Evolutionary conservation across 2,888 invertebrate species (phyloP).

Genomic region (Caenorhabditis japonica): DNA sequence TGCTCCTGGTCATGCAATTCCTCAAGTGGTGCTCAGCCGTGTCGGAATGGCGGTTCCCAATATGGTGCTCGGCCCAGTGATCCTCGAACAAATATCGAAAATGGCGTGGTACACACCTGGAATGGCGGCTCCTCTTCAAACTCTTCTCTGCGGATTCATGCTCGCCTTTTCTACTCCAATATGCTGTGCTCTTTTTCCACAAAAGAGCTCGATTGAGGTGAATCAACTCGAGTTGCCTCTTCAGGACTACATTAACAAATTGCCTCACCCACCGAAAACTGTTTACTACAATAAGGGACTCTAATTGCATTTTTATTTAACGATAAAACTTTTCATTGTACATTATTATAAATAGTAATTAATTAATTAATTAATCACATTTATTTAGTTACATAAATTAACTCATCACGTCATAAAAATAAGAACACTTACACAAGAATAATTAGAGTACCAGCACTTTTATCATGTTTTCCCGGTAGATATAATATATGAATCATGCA

Average conservation of each 20-base stretch:
- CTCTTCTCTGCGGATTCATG: slow-evolving; percentile 78
- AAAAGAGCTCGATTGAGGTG: slow-evolving; percentile 82
- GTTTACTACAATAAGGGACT: slow-evolving; percentile 93
- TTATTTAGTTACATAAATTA: no score
- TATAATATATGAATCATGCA: slow-evolving; percentile 18
- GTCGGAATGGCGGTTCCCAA: slow-evolving; percentile 92
- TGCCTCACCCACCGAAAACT: slow-evolving; percentile 81
- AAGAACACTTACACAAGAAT: slow-evolving; percentile 39
- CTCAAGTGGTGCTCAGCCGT: slow-evolving; percentile 88
- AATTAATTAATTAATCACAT: no score
- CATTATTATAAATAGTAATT: slow-evolving; percentile 47
- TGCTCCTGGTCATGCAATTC: slow-evolving; percentile 84
- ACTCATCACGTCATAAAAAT: slow-evolving; percentile 33
- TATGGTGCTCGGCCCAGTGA: slow-evolving; percentile 61
- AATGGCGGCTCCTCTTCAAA: slow-evolving; percentile 63
- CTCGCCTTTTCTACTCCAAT: slow-evolving; percentile 93
- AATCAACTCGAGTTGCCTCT: slow-evolving; percentile 84
- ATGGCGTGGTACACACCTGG: slow-evolving; percentile 44
- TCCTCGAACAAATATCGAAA: slow-evolving; percentile 37
- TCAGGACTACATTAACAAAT: slow-evolving; percentile 82
- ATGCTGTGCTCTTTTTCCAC: slow-evolving; percentile 94
- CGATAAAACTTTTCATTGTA: slow-evolving; percentile 31
- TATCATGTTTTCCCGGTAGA: slow-evolving; percentile 17
- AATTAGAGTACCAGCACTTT: slow-evolving; percentile 31
- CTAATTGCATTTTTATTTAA: slow-evolving; percentile 20